phyloP scores from a whole-genome alignment of 92 coral and sea anemone species.

The Zoanthus solanderi region DNA sequence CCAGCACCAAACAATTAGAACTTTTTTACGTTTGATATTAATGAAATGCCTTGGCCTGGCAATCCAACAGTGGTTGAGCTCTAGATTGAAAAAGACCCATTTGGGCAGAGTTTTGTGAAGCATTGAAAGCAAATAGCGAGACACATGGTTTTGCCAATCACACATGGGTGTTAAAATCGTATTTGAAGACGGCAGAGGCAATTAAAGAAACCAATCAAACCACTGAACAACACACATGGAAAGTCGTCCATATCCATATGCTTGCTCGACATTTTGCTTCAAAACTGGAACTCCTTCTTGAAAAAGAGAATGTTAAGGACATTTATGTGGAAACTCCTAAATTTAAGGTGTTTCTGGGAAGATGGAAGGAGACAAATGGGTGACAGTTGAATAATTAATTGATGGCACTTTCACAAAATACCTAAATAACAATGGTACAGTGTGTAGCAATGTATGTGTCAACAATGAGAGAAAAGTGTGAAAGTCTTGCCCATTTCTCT shows the following conservation, averaged over 20 bases:
- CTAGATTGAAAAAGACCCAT: conserved; percentile 22
- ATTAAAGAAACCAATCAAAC: conserved; percentile 32
- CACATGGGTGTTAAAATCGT: conserved; percentile 40
- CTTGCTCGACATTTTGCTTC: conserved; percentile 16
- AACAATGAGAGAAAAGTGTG: not conserved
- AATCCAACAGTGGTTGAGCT: conserved; percentile 4
- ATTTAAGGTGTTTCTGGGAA: conserved; percentile 35
- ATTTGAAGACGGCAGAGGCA: conserved; percentile 20
- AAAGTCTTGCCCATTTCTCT: not conserved
- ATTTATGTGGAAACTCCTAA: conserved; percentile 30
- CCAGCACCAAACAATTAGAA: conserved; percentile 6
- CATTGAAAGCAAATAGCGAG: conserved; percentile 25
- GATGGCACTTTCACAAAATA: conserved; percentile 23
- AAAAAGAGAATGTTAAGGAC: conserved; percentile 32
- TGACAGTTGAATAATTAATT: conserved; percentile 41
- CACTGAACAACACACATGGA: conserved; percentile 47
- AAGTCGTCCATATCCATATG: conserved; percentile 35
- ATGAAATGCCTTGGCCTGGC: conserved; percentile 16
- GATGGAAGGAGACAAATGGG: conserved; percentile 46
- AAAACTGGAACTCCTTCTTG: conserved; percentile 16
- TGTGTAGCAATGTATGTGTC: conserved; percentile 20
- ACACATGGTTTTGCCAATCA: conserved; percentile 18
- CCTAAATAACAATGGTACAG: conserved; percentile 27
- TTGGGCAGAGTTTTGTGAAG: conserved; percentile 43
- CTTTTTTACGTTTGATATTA: conserved; percentile 9